Base-by-base conservation (phyloP, 2,797 vertebrate genomes). In the Sebastes iracundus region DNA sequence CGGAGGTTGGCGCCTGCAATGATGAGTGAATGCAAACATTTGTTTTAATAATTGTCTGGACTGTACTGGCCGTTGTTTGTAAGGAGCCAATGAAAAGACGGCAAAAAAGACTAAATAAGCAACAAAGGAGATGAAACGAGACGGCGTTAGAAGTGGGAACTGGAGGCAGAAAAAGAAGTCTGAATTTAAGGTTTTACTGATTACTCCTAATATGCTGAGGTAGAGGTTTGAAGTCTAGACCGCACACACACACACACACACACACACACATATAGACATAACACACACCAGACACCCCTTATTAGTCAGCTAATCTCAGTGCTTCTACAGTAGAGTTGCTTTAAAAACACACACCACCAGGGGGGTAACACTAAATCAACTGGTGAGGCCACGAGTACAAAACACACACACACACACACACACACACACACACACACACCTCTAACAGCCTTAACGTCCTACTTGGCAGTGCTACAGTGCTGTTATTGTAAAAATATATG, bases 311-410 rank as follows among this genome's bases (percentile, higher is more conserved):
- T 79, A 79, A 81, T 79, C 65, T n/a, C 18, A 14, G 35, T 7
- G 25, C 12, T 58, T 25, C 56, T 46, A 62, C n/a, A 61, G 60
- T 33, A 60, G 60, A 80, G 74, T 77, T 65, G 69, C 71, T 77
- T 70, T 75, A 63, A 84, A 75, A 65, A 69, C 42, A 74, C 27
- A 75, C 42, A 49, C 52, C 62, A 75, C n/a, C 28, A 9, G 60
- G 67, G 72, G 71, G 79, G 87, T 52, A 27, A 60, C 35, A 52
- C 27, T 82, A 84, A 90, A 86, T 87, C 77, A 83, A 33, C 68
- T 55, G 14, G 46, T 70, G 69, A 72, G 71, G 49, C 66, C 53
- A n/a, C 13, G 3, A 6, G 5, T 71, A 59, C 28, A 33, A 55
- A 58, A 14, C 32, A 59, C 76, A 25, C 53, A 42, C 38, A 52